Evolutionary conservation across 2,113 vertebrate species (phyloP).

Genomic region (Paralichthys olivaceus): DNA sequence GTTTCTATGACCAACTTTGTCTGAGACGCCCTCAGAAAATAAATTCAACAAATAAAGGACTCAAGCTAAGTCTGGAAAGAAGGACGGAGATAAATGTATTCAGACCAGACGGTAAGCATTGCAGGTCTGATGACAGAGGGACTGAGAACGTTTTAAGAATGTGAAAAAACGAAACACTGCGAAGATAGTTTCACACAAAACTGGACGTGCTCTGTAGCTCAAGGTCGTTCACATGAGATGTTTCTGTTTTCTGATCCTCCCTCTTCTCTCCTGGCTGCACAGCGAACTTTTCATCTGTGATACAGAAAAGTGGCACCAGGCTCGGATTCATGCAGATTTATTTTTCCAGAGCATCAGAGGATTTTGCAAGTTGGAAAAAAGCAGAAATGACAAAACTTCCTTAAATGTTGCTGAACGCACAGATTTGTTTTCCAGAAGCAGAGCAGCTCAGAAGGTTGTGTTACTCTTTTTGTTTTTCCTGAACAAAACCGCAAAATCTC

Average conservation of each 20-base stretch:
- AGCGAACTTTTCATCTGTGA: constrained; percentile 16
- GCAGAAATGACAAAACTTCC: background rate
- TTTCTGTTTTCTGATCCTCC: too few relatives aligned
- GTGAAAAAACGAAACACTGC: too few relatives aligned
- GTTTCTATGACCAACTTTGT: constrained; percentile 14
- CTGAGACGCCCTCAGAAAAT: too few relatives aligned
- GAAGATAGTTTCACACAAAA: too few relatives aligned
- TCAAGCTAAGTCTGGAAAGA: background rate
- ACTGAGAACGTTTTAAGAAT: too few relatives aligned
- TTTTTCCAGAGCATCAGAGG: constrained; percentile 19
- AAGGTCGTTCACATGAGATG: too few relatives aligned
- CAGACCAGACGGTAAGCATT: too few relatives aligned
- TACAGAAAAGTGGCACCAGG: constrained; percentile 8
- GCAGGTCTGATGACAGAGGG: too few relatives aligned
- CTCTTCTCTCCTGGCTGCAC: too few relatives aligned
- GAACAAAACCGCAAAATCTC: too few relatives aligned
- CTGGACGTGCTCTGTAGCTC: too few relatives aligned
- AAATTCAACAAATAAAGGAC: constrained; percentile 1
- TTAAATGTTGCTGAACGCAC: constrained; percentile 19
- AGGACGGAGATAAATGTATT: background rate
- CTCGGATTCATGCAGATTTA: background rate
- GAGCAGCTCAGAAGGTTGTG: too few relatives aligned
- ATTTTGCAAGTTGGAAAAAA: background rate
- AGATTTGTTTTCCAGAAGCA: constrained; percentile 30
- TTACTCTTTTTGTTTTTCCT: background rate